Percentiles rank a stretch among this genome's conserved stretches.
These are phyloP conservation scores for Phoeniculus purpureus DNA, from an alignment of 2,797 vertebrate species.

Conservation along the genomic window DNA sequence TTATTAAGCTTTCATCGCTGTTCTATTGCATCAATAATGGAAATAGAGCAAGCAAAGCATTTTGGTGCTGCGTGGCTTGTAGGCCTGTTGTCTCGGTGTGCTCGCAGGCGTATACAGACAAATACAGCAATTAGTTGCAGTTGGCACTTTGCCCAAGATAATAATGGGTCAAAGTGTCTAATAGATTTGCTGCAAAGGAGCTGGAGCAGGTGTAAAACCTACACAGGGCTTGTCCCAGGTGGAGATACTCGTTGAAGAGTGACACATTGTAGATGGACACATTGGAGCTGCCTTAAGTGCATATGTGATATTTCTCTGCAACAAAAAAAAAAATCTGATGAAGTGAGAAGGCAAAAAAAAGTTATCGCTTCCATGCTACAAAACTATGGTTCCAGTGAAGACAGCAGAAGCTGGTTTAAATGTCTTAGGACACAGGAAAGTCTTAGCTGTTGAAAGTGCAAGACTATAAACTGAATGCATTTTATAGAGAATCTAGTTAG, in stretches of 20 bases:
- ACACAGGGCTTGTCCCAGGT: not conserved
- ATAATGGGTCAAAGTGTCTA: not conserved
- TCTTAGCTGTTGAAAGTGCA: not conserved
- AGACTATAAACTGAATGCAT: not conserved
- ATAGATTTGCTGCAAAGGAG: not conserved
- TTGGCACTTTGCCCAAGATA: not conserved
- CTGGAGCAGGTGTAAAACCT: not conserved
- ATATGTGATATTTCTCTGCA: not conserved
- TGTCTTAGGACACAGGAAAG: not conserved
- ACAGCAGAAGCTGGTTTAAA: not conserved
- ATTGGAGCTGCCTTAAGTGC: not conserved
- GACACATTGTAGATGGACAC: not conserved
- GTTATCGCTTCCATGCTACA: fast-evolving
- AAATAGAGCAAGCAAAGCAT: not conserved
- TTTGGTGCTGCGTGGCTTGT: fast-evolving
- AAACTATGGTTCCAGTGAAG: not conserved
- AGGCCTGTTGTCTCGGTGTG: not conserved
- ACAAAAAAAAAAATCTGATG: not conserved
- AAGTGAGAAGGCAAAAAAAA: not conserved
- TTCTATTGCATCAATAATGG: not conserved
- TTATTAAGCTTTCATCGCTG: not conserved
- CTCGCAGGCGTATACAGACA: not conserved
- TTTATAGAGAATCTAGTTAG: not conserved
- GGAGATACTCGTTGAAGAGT: not conserved
- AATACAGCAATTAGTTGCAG: not conserved